A percentile compares a stretch with the other conserved stretches of the same genome.
Conservation (phyloP, 2,888 invertebrate genomes). For the Norana najaformis region DNA sequence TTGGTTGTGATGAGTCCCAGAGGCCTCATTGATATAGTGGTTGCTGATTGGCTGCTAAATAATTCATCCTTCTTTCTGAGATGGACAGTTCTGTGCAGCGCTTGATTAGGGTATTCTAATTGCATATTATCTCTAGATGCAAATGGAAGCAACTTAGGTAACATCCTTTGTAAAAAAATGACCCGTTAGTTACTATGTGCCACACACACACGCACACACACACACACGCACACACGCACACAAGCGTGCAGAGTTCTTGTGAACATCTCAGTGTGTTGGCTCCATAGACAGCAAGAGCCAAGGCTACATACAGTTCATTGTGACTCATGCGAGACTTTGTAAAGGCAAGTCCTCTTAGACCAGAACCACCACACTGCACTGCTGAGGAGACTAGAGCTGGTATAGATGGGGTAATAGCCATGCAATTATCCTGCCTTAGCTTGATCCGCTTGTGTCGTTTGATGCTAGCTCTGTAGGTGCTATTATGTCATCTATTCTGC, state of each 20-base stretch:
- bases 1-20: background rate
- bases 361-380: background rate
- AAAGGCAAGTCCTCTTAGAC: background rate
- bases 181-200: background rate
- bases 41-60: background rate
- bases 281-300: no score
- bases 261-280: background rate
- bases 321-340: background rate
- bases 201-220: background rate
- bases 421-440: background rate
- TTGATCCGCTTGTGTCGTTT: background rate
- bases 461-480: background rate
- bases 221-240: background rate
- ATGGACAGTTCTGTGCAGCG: background rate
- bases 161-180: conserved; percentile 5
- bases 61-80: background rate
- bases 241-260: background rate
- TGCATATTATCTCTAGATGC: background rate
- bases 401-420: background rate
- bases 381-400: background rate
- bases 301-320: no score
- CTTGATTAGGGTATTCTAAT: background rate
- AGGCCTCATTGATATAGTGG: background rate
- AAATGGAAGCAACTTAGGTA: background rate
- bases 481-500: background rate